Conservation (phyloP, 2,797 vertebrate genomes). For the Artibeus jamaicensis region DNA sequence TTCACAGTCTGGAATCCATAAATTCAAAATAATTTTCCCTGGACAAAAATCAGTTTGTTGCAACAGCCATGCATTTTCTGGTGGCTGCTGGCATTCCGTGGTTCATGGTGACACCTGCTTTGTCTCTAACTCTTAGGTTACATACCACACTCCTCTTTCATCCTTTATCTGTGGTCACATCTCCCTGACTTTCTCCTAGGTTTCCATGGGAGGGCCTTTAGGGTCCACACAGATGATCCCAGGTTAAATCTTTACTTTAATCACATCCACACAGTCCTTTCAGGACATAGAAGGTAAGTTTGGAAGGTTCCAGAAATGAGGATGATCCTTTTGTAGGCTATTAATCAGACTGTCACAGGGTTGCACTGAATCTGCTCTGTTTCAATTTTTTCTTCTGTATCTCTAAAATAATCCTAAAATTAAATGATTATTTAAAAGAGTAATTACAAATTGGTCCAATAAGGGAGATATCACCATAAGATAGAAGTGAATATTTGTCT, state of each 20-base stretch:
- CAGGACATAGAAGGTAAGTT: too few species aligned
- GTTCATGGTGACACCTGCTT: neutral
- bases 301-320: too few species aligned
- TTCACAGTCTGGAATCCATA: neutral
- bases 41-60: neutral
- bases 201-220: neutral
- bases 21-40: neutral
- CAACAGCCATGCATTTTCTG: neutral
- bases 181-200: neutral
- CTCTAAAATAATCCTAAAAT: neutral
- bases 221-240: neutral
- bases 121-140: neutral
- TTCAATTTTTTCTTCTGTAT: neutral
- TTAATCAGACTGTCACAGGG: neutral
- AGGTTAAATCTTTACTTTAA: neutral
- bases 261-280: neutral
- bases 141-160: neutral
- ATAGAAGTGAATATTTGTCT: neutral
- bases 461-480: neutral
- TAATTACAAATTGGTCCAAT: neutral
- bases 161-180: neutral
- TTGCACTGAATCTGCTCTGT: neutral
- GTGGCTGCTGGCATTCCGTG: neutral
- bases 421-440: neutral
- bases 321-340: neutral